Base-by-base conservation (phyloP, 1,140 invertebrate species). In the Sarcophaga bullata region DNA sequence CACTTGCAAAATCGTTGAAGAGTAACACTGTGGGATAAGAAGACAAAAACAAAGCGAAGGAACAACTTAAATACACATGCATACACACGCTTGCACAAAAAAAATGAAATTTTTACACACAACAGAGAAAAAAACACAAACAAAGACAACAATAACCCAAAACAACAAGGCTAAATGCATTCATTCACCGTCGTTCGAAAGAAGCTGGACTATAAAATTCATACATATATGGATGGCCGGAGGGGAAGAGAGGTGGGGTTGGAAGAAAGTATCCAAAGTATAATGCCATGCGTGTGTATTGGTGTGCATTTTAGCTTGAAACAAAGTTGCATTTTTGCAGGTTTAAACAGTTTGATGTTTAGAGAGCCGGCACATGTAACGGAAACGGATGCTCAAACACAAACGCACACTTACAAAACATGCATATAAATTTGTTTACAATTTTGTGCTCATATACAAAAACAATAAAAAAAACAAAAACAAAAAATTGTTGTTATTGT, bases 1-100 rank as follows among this genome's bases (percentile, higher is more conserved):
- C 86, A 86, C 84, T 87, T 85, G 86, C 85, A 87, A 85, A 84
- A 85, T 84, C 84, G 47, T 80, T 86, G 50, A 81, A 54, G 58
- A 58, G 54, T 68, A 68, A 68, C 62, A 68, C 6, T 37, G 25
- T 8, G 19, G 62, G 62, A 52, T 11, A 17, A 46, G 8, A 13
- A 49, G 15, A 15, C 25, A 37, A 46, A 9, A 78, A 48, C 11
- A 78, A 78, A 78, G 48, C n/a, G 17, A 37, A 37, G 25, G 25
- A 58, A 58, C 54, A 19, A 9, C 62, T 8, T 19, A 9, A 68
- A 68, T 19, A 11, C 10, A 62, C 11, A 62, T 3, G n/a, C 54
- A 62, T n/a, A 11, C 11, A 15, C 54, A 4, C 11, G 6, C 54
- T 7, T 62, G 2, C 3, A 9, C 62, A 9, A 8, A 5, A 68